Evolutionary conservation across 2,113 vertebrate genomes (phyloP).

Genomic region (Hippocampus abdominalis): DNA sequence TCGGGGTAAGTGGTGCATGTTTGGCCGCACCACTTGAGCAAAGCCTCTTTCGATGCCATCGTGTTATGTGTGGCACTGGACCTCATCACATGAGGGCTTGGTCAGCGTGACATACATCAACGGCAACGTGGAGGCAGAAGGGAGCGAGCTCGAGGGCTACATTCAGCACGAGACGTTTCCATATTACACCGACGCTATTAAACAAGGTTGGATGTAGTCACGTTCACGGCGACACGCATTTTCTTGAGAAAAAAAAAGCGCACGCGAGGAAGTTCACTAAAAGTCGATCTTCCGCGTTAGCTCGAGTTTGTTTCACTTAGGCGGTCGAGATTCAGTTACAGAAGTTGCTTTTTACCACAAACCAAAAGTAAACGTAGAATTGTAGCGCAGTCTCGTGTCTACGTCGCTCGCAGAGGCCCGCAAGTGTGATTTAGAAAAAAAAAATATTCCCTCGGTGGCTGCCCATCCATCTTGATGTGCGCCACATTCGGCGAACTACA

Average conservation of each 20-base stretch:
- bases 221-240: not conserved
- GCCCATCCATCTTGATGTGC: slow-evolving; percentile 8
- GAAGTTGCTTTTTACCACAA: not conserved
- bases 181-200: no score
- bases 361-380: not conserved
- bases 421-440: not conserved
- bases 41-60: slow-evolving; percentile 73
- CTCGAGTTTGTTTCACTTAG: slow-evolving; percentile 3
- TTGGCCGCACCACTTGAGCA: slow-evolving; percentile 81
- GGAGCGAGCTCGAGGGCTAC: slow-evolving; percentile 23
- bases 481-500: not conserved
- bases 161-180: not conserved
- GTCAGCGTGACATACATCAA: slow-evolving; percentile 16
- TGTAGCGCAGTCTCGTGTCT: not conserved
- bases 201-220: not conserved
- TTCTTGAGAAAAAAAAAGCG: no score
- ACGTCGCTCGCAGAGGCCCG: not conserved
- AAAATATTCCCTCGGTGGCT: slow-evolving; percentile 29
- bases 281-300: not conserved
- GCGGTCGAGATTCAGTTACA: not conserved
- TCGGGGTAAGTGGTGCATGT: slow-evolving; percentile 75
- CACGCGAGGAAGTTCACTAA: not conserved
- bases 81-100: not conserved
- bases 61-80: not conserved
- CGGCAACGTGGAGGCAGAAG: slow-evolving; percentile 23